A percentile compares a stretch with the other conserved stretches of the same genome.
Conservation (phyloP, 2,113 vertebrate genomes). For the Chaetodon trifascialis region DNA sequence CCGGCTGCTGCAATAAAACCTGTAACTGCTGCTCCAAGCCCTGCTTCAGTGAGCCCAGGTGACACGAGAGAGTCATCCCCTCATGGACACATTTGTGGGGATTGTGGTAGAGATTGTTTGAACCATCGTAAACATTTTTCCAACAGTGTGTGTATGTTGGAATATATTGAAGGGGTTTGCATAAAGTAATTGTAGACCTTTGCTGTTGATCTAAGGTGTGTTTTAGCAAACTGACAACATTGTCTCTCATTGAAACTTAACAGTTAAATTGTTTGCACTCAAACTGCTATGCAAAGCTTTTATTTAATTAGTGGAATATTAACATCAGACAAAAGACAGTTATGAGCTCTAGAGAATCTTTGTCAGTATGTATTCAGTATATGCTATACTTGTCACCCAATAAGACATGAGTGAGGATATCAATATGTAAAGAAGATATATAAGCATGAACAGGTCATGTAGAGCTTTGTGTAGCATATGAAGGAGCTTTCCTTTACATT, state of each 20-base stretch:
- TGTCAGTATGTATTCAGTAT: too few relatives aligned
- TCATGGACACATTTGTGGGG: neutral
- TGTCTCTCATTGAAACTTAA: neutral
- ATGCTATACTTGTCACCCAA: too few relatives aligned
- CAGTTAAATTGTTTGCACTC: neutral
- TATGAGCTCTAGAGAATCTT: too few relatives aligned
- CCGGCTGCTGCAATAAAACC: constrained; percentile 2
- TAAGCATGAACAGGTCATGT: neutral
- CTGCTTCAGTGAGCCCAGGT: neutral
- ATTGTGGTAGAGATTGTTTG: too few relatives aligned
- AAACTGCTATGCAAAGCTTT: too few relatives aligned
- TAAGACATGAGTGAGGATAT: too few relatives aligned
- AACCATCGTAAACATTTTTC: too few relatives aligned
- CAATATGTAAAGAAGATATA: too few relatives aligned
- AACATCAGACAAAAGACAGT: too few relatives aligned
- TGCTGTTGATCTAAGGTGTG: neutral
- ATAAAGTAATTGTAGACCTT: neutral
- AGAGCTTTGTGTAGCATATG: neutral
- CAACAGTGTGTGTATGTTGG: too few relatives aligned
- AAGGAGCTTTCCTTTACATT: neutral
- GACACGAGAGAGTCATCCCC: neutral
- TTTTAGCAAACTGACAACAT: too few relatives aligned
- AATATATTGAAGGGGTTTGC: neutral
- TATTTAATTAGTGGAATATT: too few relatives aligned
- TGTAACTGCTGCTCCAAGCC: neutral